These are phyloP conservation scores for Polyodon spathula DNA, from an alignment of 2,113 vertebrate species.

Conservation along the genomic window DNA sequence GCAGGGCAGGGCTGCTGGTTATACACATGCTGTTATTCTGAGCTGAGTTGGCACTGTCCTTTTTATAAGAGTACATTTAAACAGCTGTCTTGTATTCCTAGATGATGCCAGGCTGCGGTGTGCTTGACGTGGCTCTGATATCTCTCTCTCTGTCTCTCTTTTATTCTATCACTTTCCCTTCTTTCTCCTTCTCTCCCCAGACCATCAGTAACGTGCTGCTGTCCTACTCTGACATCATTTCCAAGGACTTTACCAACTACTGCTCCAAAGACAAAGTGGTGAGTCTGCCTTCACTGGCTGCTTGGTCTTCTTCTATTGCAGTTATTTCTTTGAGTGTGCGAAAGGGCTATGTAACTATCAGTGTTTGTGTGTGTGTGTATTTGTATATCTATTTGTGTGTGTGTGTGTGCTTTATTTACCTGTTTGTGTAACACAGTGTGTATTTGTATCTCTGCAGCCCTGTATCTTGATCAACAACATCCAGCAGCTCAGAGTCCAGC, in stretches of 20 bases:
- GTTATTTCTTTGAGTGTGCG: conserved; percentile 3
- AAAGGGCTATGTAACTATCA: not conserved
- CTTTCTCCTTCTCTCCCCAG: conserved; percentile 38
- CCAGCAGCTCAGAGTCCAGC: conserved; percentile 87
- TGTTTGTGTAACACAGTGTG: too few species aligned
- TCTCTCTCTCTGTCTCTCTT: not conserved
- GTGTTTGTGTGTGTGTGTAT: conserved; percentile 6
- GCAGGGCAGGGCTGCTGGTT: not conserved
- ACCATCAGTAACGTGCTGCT: conserved; percentile 96
- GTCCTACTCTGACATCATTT: conserved; percentile 88
- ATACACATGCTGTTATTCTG: not conserved
- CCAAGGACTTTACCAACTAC: conserved; percentile 85
- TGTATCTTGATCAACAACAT: conserved; percentile 98
- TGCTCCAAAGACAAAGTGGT: conserved; percentile 95
- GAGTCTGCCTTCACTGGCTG: conserved; percentile 16
- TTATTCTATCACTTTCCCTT: not conserved
- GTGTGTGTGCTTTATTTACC: not conserved
- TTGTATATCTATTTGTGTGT: not conserved
- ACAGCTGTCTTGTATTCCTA: too few species aligned
- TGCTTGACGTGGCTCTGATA: not conserved
- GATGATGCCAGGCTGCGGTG: not conserved
- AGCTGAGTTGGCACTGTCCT: too few species aligned
- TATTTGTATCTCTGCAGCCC: conserved; percentile 47
- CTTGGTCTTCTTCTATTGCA: not conserved
- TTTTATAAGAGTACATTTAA: too few species aligned